phyloP scores from a whole-genome alignment of 2,888 invertebrate species.

The Harmothoe impar region DNA sequence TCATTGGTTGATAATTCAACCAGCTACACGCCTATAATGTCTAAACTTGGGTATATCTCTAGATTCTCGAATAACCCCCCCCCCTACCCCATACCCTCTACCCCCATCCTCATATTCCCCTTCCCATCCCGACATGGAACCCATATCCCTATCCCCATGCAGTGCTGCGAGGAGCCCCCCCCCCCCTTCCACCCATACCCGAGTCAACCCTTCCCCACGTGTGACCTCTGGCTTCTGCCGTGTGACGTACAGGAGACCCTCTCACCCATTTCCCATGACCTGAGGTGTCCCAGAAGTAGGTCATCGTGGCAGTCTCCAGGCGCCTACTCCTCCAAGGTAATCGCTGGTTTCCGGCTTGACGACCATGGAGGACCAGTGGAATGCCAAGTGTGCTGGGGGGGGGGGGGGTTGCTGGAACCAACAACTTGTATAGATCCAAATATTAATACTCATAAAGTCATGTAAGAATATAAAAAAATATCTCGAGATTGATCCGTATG shows the following conservation, averaged over 20 bases:
- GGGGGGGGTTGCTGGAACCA: no score
- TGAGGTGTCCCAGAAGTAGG: conserved; percentile 44
- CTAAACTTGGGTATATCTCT: no score
- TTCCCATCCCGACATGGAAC: not conserved
- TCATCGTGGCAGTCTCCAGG: conserved; percentile 29
- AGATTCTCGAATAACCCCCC: no score
- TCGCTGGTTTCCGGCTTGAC: conserved; percentile 54
- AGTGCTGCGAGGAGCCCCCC: not conserved
- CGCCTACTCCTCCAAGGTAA: conserved; percentile 20
- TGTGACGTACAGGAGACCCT: conserved; percentile 22
- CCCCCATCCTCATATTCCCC: no score
- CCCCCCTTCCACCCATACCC: not conserved
- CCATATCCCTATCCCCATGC: no score
- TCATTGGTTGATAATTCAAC: no score
- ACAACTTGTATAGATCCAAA: no score
- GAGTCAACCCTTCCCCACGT: conserved; percentile 23
- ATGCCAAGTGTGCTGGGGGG: not conserved
- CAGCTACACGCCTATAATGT: no score
- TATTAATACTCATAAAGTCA: no score
- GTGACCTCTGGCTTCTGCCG: conserved; percentile 33
- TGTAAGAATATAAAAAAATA: no score
- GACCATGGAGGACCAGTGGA: conserved; percentile 1
- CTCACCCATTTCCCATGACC: conserved; percentile 62
- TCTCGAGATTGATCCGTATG: no score
- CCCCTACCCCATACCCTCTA: no score